Evolutionary conservation across 2,888 invertebrate genomes (phyloP).

Genomic region (Rhingia rostrata): DNA sequence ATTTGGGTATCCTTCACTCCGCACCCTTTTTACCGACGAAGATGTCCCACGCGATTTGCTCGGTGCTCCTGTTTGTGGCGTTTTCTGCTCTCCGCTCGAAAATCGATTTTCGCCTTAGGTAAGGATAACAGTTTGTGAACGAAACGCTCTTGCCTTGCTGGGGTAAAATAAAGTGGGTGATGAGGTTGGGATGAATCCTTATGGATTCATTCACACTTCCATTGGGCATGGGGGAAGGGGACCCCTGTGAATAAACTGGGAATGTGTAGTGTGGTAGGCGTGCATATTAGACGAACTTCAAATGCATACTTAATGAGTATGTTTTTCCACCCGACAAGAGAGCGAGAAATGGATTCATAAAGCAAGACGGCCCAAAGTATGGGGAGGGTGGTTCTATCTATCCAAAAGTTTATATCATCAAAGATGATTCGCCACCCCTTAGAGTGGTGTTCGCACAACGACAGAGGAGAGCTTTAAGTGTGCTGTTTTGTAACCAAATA

Average conservation of each 20-base stretch:
- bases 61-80: constrained; percentile 1
- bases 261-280: constrained; percentile 61
- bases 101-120: constrained; percentile 67
- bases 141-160: constrained; percentile 24
- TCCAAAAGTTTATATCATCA: constrained; percentile 59
- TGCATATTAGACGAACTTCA: constrained; percentile 69
- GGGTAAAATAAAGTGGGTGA: constrained; percentile 4
- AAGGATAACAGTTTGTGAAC: constrained; percentile 53
- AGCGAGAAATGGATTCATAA: constrained; percentile 47
- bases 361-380: neutral
- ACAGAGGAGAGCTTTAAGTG: constrained; percentile 51
- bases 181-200: constrained; percentile 19
- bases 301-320: constrained; percentile 73
- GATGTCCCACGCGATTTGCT: neutral
- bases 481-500: constrained; percentile 69
- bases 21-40: neutral
- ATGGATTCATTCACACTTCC: constrained; percentile 41
- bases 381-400: neutral
- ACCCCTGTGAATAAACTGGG: neutral
- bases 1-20: neutral
- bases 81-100: constrained; percentile 23
- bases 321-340: constrained; percentile 55
- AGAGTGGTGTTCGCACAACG: neutral
- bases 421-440: constrained; percentile 50
- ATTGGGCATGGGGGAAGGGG: neutral